Evolutionary conservation across 2,797 vertebrate genomes (phyloP), one percentile per base, ranked within the genome.

Genomic region (Muscicapa striata): DNA sequence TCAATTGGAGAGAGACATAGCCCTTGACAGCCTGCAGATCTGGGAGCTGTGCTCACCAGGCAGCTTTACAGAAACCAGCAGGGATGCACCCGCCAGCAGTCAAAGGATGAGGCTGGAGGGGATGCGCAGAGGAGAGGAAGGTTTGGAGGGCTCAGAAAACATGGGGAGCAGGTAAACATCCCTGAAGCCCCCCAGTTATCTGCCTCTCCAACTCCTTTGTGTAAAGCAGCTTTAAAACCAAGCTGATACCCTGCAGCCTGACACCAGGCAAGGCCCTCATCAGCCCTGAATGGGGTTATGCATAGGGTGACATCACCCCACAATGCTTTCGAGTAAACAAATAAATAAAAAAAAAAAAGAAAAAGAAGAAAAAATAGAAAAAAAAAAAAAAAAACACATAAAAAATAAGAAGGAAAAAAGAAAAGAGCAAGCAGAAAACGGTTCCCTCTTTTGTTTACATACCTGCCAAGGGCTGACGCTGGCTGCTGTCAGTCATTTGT

Each of bases 401-500:
- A 4, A 8, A 3, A 21, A 5, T 13, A 26, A 15, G 3, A 10
- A 5, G 0, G 1, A 4, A 2, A 9, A 7, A 9, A 20, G 3
- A 23, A 43, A 58, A 77, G 24, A 70, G 58, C 41, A 51, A 81
- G 90, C 83, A 91, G 87, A 78, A 92, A 88, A 87, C 17, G 0
- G 51, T 75, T 95, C 79, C 52, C 76, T 95, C 82, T 91, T 97
- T 94, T 96, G 91, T 95, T 96, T 92, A 96, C 94, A 94, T 80
- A 95, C 95, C 95, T 94, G 95, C 95, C 93, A 95, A 84, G 48
- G 94, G 95, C 92, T 92, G 93, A 78, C 5, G 10, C 73, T 88
- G 93, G 85, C 91, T 96, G 94, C 93, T 95, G 89, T 93, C 96
- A 93, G 89, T 97, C 93, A 95, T 91, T 68, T 78, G 87, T 83